These are phyloP conservation scores for Mastomys coucha DNA, from an alignment of 2,113 vertebrate genomes.

Conservation along the genomic window DNA sequence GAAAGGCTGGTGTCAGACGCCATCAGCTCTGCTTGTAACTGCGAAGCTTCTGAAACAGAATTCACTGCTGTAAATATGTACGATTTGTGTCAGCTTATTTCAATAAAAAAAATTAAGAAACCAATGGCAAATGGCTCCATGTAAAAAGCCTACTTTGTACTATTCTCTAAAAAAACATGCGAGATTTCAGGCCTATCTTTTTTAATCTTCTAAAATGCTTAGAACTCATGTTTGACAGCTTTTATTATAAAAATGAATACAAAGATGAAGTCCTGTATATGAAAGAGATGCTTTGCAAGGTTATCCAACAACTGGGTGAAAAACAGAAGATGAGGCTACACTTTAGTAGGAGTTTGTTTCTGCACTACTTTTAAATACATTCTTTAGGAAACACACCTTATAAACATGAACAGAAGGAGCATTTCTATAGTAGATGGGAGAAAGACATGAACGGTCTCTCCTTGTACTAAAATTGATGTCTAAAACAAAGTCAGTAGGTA, in stretches of 20 bases:
- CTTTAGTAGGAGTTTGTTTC: slow-evolving; percentile 66
- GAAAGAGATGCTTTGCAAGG: slow-evolving; percentile 55
- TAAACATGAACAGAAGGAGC: slow-evolving; percentile 42
- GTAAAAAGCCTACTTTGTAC: slow-evolving; percentile 65
- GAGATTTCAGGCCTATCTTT: slow-evolving; percentile 60
- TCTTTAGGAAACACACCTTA: slow-evolving; percentile 62
- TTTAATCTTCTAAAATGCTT: slow-evolving; percentile 33
- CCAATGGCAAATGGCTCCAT: slow-evolving; percentile 64
- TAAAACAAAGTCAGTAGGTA: slow-evolving; percentile 41
- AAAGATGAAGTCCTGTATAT: slow-evolving; percentile 26
- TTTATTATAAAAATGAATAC: slow-evolving; percentile 70
- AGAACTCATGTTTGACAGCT: slow-evolving; percentile 60
- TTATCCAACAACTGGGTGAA: slow-evolving; percentile 13
- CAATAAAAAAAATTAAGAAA: slow-evolving; percentile 73
- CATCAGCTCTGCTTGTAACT: slow-evolving; percentile 63
- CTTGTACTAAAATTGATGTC: slow-evolving; percentile 64
- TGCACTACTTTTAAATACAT: background rate
- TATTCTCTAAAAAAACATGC: slow-evolving; percentile 4
- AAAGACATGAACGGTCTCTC: background rate
- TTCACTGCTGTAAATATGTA: slow-evolving; percentile 74
- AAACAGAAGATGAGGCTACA: slow-evolving; percentile 13
- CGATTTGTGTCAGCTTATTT: slow-evolving; percentile 68
- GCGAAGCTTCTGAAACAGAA: slow-evolving; percentile 74
- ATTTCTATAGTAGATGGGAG: background rate
- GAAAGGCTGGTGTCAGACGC: slow-evolving; percentile 45